phyloP scores from a whole-genome alignment of 1,140 invertebrate species.

The Drosophila funebris region DNA sequence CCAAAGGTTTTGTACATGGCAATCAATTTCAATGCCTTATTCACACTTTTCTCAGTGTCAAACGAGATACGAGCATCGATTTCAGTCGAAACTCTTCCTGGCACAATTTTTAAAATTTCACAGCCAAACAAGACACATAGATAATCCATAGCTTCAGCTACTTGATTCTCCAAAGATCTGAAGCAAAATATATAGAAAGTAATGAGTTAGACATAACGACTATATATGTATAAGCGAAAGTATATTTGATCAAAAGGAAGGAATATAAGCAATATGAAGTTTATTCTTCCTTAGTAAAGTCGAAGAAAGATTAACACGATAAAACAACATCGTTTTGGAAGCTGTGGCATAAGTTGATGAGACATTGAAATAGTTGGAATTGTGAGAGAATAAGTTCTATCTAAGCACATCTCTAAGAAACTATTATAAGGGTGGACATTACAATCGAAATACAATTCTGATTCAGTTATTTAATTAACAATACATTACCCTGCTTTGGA shows the following conservation, averaged over 20 bases:
- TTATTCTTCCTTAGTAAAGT: no score
- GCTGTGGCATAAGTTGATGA: not conserved
- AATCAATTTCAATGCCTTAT: constrained; percentile 95
- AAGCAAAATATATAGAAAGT: not conserved
- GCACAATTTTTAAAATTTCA: constrained; percentile 99
- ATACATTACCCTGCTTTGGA: constrained; percentile 86
- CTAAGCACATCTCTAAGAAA: not conserved
- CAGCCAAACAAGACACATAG: constrained; percentile 97
- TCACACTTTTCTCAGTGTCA: constrained; percentile 95
- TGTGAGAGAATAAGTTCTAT: not conserved
- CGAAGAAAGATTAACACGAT: not conserved
- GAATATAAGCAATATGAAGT: no score
- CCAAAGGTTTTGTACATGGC: constrained; percentile 95
- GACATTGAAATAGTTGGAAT: not conserved
- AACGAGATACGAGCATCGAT: constrained; percentile 99
- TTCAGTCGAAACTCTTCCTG: constrained; percentile 99
- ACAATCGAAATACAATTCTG: not conserved
- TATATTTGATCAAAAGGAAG: no score
- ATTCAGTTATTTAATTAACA: not conserved
- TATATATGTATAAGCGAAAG: not conserved
- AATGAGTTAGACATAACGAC: not conserved
- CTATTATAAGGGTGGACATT: not conserved
- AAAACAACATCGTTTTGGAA: not conserved
- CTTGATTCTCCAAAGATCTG: constrained; percentile 87
- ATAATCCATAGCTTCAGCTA: constrained; percentile 94